Conservation (phyloP, 2,888 invertebrate species). For the Rotaria socialis region DNA sequence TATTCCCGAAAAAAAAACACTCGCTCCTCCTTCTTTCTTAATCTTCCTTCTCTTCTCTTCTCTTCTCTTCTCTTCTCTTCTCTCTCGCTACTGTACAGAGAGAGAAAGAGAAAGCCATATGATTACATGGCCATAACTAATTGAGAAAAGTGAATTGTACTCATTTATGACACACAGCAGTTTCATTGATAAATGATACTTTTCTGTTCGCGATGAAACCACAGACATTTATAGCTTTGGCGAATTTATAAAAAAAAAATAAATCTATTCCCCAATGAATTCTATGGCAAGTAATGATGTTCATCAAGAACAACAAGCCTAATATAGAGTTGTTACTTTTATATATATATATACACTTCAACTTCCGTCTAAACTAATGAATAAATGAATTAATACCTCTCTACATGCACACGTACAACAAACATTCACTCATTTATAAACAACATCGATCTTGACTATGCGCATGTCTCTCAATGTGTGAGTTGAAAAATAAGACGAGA, state of each 20-base stretch:
- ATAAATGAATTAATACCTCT: constrained; percentile 16
- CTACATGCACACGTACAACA: background rate
- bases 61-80: too few relatives aligned
- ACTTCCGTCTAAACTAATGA: constrained; percentile 3
- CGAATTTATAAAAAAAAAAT: background rate
- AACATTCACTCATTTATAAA: background rate
- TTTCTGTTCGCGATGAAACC: background rate
- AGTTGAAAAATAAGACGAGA: background rate
- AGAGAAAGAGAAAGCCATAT: too few relatives aligned
- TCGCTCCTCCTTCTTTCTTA: too few relatives aligned
- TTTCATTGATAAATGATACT: background rate
- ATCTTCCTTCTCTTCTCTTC: too few relatives aligned
- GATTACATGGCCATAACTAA: too few relatives aligned
- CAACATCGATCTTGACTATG: background rate
- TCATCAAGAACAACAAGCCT: background rate
- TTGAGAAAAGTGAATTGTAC: background rate
- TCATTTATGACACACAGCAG: background rate
- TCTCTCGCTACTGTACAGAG: too few relatives aligned
- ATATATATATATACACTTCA: background rate
- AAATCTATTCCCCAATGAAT: background rate
- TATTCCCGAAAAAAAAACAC: background rate
- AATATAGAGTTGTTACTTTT: background rate
- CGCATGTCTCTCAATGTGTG: background rate
- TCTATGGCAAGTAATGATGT: background rate
- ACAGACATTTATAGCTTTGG: background rate